Base-by-base conservation (phyloP, 2,797 vertebrate genomes). In the Melopsittacus undulatus region DNA sequence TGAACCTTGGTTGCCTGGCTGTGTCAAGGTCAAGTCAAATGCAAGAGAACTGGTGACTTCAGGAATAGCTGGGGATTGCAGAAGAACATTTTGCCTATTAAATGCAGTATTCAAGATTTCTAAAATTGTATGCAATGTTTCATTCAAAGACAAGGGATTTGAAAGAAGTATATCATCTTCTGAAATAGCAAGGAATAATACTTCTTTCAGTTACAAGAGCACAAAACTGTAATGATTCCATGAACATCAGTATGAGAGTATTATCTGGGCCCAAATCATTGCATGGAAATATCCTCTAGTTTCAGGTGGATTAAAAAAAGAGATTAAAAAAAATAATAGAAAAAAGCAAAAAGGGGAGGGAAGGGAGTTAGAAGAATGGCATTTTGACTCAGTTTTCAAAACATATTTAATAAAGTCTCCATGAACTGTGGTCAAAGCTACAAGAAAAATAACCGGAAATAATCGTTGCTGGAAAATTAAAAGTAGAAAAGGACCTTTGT, bases 401-500 rank as follows among this genome's bases (percentile, higher is more conserved):
- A 92, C 90, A 91, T 86, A 42, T 91, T 92, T 92, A 95, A 95
- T 95, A 95, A 96, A 96, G 93, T 48, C 80, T 93, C 87, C 87
- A 87, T 10, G 79, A 96, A 93, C 94, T 83, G 79, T 93, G 93
- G 95, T 93, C 90, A 96, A 96, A 93, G 79, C 89, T 94, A 95
- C 90, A 94, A 93, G 95, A 95, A 96, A 97, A 96, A 95, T 95
- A 96, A 92, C 94, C 96, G 88, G 90, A 96, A 97, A 95, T 96
- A 96, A 97, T 95, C 49, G 4, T 95, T 97, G 93, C 97, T 96
- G 93, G 94, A 92, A 97, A 97, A 97, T 96, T 92, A 95, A 91
- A 96, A 95, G 84, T 95, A 97, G 83, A 96, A 96, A 97, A 96
- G 92, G 84, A 94, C 62, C 94, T 97, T 97, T 97, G 94, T 97